Base-by-base conservation (phyloP, 2,113 vertebrate genomes). In the Apteryx owenii region DNA sequence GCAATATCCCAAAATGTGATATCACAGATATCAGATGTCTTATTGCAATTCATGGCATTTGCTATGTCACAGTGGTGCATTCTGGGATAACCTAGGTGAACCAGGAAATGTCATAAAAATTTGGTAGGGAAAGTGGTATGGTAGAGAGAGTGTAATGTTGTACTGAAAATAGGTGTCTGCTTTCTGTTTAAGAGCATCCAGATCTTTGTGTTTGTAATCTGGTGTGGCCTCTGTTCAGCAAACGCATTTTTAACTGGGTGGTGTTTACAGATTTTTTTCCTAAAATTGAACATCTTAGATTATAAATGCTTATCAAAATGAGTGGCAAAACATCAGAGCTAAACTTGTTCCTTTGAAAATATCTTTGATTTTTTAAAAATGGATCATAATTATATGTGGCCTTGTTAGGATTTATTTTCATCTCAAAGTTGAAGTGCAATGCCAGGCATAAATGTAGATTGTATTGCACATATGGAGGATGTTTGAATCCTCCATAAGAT, bases 21-120 rank as follows among this genome's bases (percentile, higher is more conserved):
- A 94, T 56, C 94, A 75, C 79, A 14, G 72, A 64, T 94, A 90
- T 96, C 79, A 28, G 91, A 81, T 96, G 84, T 88, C 94, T 77
- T 5, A 85, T 73, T 91, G 93, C 38, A 8, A 64, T 85, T 23
- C 44, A 1, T 40, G 95, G 91, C 75, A 66, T 89, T 94, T 62
- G 81, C 94, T 42, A 68, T 62, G 89, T 76, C 4, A 17, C 48
- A n/a, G 69, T 12, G 20, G 51, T 56, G 85, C 64, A 44, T 46
- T 61, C 80, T 40, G 70, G 90, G 92, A 19, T 3, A 9, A 71
- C 75, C 62, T 18, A 22, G 94, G 88, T 91, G 95, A 81, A 76
- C 64, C 76, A 70, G 95, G 95, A 95, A 95, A 91, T 68, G 89
- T 64, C 93, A 64, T 0, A 38, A 79, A 53, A 62, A 54, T 77